Base-by-base conservation (phyloP, 2,113 vertebrate genomes). In the Ardeotis arabs region DNA sequence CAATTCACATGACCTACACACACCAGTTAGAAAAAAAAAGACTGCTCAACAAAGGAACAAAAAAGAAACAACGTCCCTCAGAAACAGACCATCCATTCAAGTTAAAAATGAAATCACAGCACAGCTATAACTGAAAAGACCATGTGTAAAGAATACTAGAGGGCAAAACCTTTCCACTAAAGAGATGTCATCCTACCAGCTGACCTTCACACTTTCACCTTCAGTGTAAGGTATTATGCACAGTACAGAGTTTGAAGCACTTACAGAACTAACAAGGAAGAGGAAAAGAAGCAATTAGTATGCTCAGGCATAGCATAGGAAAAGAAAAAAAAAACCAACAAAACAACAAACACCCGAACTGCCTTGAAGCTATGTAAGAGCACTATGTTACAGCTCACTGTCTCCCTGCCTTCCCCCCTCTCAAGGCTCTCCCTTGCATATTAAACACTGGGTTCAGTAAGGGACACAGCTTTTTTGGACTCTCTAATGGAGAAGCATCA, bases 361-460 rank as follows among this genome's bases (percentile, higher is more conserved):
- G 39, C 67, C 70, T 75, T 29, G 75, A 87, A 95, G 37, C 84
- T 68, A 33, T 63, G 56, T 89, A 87, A 83, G 67, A 96, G 55
- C 58, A 56, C 58, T 79, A n/a, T 68, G 80, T 52, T 89, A 67
- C 49, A 95, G 73, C 50, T 81, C 53, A 8, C 35, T 70, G 59
- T 28, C 63, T 67, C 82, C 23, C 52, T 95, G 84, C 55, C 62
- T 56, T 86, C 58, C 44, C 55, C 55, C 23, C 56, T 69, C 84
- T 74, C 50, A 28, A 0, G 12, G 27, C 33, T 92, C 67, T 80
- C 41, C 47, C 64, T 93, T 93, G 95, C 79, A 97, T 98, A 94
- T 90, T 97, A 97, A 97, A 87, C 77, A 91, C 35, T 39, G 59
- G 50, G 87, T 96, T 97, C 96, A 97, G 88, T 80, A 81, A 88